These are phyloP conservation scores for Limenitis camilla DNA, from an alignment of 2,888 invertebrate genomes.

Conservation along the genomic window DNA sequence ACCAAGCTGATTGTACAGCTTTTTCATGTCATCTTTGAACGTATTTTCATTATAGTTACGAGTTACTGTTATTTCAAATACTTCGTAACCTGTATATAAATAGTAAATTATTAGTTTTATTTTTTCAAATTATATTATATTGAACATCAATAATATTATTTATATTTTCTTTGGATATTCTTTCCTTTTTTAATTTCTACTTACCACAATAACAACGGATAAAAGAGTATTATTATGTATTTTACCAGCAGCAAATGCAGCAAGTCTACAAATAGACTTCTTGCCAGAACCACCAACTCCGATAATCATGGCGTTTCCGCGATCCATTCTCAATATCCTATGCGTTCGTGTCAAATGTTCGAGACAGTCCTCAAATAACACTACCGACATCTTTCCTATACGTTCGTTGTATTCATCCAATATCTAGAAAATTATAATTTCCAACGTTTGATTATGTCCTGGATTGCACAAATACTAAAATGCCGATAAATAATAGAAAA, in stretches of 20 bases:
- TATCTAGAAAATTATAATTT: slow-evolving; percentile 67
- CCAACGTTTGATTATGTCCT: no score
- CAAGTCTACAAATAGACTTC: slow-evolving; percentile 84
- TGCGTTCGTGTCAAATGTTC: slow-evolving; percentile 93
- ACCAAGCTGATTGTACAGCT: slow-evolving; percentile 83
- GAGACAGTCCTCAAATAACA: slow-evolving; percentile 92
- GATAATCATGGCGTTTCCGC: slow-evolving; percentile 88
- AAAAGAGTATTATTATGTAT: not conserved
- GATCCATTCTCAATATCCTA: slow-evolving; percentile 86
- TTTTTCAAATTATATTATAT: no score
- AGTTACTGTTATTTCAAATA: slow-evolving; percentile 88
- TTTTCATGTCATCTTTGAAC: slow-evolving; percentile 91
- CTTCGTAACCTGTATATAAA: slow-evolving; percentile 75
- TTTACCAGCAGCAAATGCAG: slow-evolving; percentile 86
- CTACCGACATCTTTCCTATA: slow-evolving; percentile 82
- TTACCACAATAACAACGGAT: no score
- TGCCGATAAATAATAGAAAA: not conserved
- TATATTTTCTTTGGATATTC: no score
- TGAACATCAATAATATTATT: no score
- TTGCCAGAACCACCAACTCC: slow-evolving; percentile 95
- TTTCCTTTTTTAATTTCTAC: no score
- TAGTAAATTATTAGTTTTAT: not conserved
- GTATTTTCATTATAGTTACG: slow-evolving; percentile 88
- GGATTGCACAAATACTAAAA: slow-evolving; percentile 2
- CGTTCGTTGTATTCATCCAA: slow-evolving; percentile 89